A percentile compares a stretch with the other conserved stretches of the same genome.
phyloP scores from a whole-genome alignment of 1,140 invertebrate species.

The Bombus haemorrhoidalis region DNA sequence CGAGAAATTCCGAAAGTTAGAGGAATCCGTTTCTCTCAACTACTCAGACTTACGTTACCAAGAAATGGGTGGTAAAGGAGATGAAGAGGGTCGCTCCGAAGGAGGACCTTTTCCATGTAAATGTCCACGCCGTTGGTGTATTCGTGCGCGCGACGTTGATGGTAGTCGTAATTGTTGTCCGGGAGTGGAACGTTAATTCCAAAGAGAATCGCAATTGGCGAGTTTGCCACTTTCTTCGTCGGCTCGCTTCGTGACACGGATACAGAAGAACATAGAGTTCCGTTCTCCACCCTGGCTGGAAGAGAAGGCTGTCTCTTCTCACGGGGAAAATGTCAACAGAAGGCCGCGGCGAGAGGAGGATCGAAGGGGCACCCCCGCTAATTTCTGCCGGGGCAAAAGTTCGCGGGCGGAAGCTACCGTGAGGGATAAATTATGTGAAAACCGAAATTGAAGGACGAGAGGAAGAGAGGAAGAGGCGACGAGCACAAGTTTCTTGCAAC shows the following conservation, averaged over 20 bases:
- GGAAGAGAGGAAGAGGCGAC: background rate
- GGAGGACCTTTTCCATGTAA: background rate
- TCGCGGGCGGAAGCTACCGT: slow-evolving; percentile 14
- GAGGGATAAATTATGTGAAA: slow-evolving; percentile 61
- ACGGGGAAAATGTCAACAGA: slow-evolving; percentile 43
- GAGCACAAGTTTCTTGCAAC: slow-evolving; percentile 28
- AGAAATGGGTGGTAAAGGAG: background rate
- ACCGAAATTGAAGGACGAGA: slow-evolving; percentile 51
- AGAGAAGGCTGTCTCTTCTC: slow-evolving; percentile 1
- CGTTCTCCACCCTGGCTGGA: too few relatives aligned
- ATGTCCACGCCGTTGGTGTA: background rate
- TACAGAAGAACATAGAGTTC: slow-evolving; percentile 14
- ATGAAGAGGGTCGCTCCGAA: background rate
- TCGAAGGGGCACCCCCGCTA: slow-evolving; percentile 37
- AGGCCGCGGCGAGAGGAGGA: slow-evolving; percentile 14
- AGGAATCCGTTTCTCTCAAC: background rate
- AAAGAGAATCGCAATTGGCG: slow-evolving; percentile 43
- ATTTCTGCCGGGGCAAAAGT: slow-evolving; percentile 50
- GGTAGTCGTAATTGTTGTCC: slow-evolving; percentile 46
- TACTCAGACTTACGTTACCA: background rate
- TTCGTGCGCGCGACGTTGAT: background rate
- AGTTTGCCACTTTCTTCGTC: slow-evolving; percentile 55
- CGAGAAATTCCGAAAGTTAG: background rate
- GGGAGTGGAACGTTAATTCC: slow-evolving; percentile 56
- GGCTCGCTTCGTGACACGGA: slow-evolving; percentile 47